Base-by-base conservation (phyloP, 2,113 vertebrate species). In the Boulengeromyrus knoepffleri region DNA sequence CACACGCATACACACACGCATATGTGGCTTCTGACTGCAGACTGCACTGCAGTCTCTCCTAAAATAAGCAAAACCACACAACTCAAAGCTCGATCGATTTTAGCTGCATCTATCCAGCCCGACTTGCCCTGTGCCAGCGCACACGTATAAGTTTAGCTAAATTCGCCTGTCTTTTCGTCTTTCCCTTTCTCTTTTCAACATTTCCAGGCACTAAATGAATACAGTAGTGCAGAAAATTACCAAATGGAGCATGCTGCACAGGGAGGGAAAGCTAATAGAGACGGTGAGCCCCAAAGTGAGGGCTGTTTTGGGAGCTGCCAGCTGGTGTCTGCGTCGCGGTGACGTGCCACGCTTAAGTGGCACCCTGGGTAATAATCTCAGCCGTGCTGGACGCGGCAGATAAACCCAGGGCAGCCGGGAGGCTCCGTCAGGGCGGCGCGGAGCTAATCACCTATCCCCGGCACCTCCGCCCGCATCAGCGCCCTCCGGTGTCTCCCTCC, bases 381-480 rank as follows among this genome's bases (percentile, higher is more conserved):
- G 92, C 91, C 94, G 19, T 93, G 93, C 94, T 92, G 95, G 94
- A 94, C 93, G 92, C 91, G 90, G 91, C 49, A 92, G 94, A 94
- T 94, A 93, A 85, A 92, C 93, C 91, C 90, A 90, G 91, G 93
- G 92, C 93, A 93, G 92, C 90, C 88, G 91, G 94, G 90, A 91
- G 89, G 92, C 91, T 91, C 92, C 89, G 90, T 90, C 83, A 90
- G 91, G 90, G 89, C 80, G 92, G 88, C 83, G 90, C 70, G 52
- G 89, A 91, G 92, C 95, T 94, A 94, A 93, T 94, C 93, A 91
- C 90, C 88, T 49, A 52, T 8, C 83, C 89, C 90, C 90, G 85
- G 1, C 87, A 91, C 10, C 46, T 27, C 50, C 58, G 19, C 24
- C 50, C 1, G 3, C 50, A 5, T 17, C 58, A 46, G 8, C 50